A percentile compares a stretch with the other conserved stretches of the same genome.
Evolutionary conservation across 2,797 vertebrate genomes (phyloP).

Genomic region (Cirrhinus mrigala): DNA sequence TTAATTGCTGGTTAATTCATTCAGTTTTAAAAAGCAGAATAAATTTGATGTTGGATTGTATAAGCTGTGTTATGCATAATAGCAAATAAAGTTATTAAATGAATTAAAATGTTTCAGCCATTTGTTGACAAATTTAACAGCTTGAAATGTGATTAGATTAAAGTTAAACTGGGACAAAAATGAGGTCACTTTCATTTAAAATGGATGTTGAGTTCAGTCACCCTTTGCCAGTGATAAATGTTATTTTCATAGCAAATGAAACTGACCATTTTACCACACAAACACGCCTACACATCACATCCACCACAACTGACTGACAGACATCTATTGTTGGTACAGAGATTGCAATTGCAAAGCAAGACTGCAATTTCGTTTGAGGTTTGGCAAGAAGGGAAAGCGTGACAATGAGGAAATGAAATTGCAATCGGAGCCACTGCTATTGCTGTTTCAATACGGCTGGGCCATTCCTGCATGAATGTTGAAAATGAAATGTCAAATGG

Average conservation of each 20-base stretch:
- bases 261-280: conserved; percentile 13
- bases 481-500: conserved; percentile 23
- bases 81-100: neutral
- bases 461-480: conserved; percentile 2
- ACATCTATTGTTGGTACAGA: conserved; percentile 15
- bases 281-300: conserved; percentile 7
- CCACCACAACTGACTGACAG: neutral
- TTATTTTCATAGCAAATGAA: conserved; percentile 17
- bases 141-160: neutral
- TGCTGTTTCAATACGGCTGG: neutral
- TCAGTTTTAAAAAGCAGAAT: neutral
- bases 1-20: neutral
- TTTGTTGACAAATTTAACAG: neutral
- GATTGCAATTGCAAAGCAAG: conserved; percentile 7
- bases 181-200: neutral
- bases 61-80: neutral
- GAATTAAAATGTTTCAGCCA: neutral
- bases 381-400: conserved; percentile 7
- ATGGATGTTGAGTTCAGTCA: neutral
- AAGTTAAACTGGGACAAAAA: neutral
- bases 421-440: neutral
- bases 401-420: conserved; percentile 10
- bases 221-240: neutral
- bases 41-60: too few relatives aligned
- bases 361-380: conserved; percentile 30